Base-by-base conservation (phyloP, 2,888 invertebrate species). In the Ptilodon capucinus region DNA sequence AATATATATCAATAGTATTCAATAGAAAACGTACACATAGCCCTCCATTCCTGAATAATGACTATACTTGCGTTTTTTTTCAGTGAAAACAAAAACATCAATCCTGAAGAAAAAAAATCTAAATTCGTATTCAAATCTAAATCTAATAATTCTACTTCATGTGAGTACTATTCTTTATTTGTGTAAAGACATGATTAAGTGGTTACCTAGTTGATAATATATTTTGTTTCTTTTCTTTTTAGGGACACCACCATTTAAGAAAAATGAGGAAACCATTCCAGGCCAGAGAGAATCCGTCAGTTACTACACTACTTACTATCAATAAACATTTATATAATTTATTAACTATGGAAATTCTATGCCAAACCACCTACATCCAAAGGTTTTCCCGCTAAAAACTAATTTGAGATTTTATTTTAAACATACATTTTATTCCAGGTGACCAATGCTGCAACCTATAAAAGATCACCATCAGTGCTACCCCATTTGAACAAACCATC, bases 81-180 rank as follows among this genome's bases (percentile, higher is more conserved):
- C 63, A 83, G 84, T 50, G 54, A 45, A n/a, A 54, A 44, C 17
- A 65, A 58, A 16, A 68, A 60, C 48, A 77, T 75, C 51, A 61
- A 56, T 54, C 52, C 34, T 40, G 57, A 69, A 9, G 82, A 79
- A 44, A 84, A 81, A 50, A 84, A 78, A 57, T 74, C 79, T 1
- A 84, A 79, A 62, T 86, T 85, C 71, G 81, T 83, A 5, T 84
- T 79, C 63, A 85, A 84, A 67, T 79, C 82, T 1, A 81, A 80
- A 50, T 76, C 76, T 11, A 65, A 65, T 28, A 57, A 50, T n/a
- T 50, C 66, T 4, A 45, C 57, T 19, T 43, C 71, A 47, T 81
- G 83, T 83, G 51, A 76, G 83, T 75, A 36, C 11, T 17, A 6
- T 18, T n/a, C 18, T 2, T 7, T 35, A 8, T 36, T 36, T 13